These are phyloP conservation scores for Macropodus opercularis DNA, from an alignment of 2,797 vertebrate genomes.

Conservation along the genomic window DNA sequence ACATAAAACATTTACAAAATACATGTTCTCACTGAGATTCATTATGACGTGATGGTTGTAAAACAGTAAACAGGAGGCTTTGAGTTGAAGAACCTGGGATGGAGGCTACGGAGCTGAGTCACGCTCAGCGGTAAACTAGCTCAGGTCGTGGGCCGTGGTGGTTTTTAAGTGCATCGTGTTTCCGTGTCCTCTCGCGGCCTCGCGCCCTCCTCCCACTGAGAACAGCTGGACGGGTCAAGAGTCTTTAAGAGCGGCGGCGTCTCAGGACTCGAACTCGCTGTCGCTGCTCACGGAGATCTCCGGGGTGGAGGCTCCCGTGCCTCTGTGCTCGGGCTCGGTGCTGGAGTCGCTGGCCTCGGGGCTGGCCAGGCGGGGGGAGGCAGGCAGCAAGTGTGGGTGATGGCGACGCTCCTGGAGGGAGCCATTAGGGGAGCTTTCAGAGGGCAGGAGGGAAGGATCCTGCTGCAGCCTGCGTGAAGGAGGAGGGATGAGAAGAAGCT, in stretches of 20 bases:
- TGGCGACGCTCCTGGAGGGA: slow-evolving; percentile 69
- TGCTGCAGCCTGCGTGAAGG: slow-evolving; percentile 75
- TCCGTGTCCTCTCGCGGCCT: slow-evolving; percentile 37
- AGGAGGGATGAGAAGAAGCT: neutral
- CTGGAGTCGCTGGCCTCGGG: slow-evolving; percentile 82
- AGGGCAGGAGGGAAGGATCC: slow-evolving; percentile 70
- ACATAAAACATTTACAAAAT: slow-evolving; percentile 76
- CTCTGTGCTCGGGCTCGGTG: slow-evolving; percentile 68
- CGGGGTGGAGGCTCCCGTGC: slow-evolving; percentile 73
- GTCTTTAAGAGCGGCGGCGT: slow-evolving; percentile 9
- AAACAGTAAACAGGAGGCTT: slow-evolving; percentile 51
- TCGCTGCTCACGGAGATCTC: slow-evolving; percentile 85
- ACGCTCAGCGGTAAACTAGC: slow-evolving; percentile 40
- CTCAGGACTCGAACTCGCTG: slow-evolving; percentile 84
- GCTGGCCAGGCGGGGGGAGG: slow-evolving; percentile 73
- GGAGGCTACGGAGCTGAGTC: slow-evolving; percentile 22
- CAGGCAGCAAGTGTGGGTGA: slow-evolving; percentile 61
- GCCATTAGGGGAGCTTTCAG: slow-evolving; percentile 71
- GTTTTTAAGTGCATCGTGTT: slow-evolving; percentile 75
- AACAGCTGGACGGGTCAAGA: slow-evolving; percentile 21
- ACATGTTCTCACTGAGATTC: slow-evolving; percentile 50
- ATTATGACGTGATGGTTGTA: slow-evolving; percentile 48
- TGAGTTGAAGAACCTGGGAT: slow-evolving; percentile 14
- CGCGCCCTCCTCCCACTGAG: slow-evolving; percentile 3
- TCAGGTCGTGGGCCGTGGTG: slow-evolving; percentile 39